These are phyloP conservation scores for Lipotes vexillifer DNA, from an alignment of 2,113 vertebrate genomes.

Conservation along the genomic window DNA sequence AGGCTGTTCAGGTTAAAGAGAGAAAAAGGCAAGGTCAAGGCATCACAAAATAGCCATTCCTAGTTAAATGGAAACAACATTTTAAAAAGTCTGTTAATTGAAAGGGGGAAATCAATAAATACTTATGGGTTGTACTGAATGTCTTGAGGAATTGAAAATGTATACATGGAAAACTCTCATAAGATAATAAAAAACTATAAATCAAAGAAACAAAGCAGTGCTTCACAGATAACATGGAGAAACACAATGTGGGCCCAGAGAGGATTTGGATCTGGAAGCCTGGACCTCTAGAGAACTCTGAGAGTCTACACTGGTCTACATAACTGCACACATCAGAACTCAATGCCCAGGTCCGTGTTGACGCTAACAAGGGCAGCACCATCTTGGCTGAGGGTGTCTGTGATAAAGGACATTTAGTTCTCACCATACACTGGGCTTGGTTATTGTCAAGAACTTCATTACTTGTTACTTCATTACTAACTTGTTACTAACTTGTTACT, in stretches of 20 bases:
- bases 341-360: neutral
- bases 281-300: accelerated
- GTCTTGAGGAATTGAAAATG: neutral
- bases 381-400: neutral
- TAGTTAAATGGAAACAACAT: accelerated
- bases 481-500: too few species aligned
- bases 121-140: neutral
- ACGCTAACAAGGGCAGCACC: neutral
- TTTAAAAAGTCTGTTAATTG: neutral
- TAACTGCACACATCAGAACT: accelerated
- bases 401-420: accelerated
- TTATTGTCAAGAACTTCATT: neutral
- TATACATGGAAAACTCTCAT: neutral
- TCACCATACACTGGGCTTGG: neutral
- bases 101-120: neutral
- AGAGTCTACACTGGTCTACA: accelerated
- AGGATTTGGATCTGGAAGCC: too few species aligned
- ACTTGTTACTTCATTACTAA: too few species aligned
- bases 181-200: too few species aligned
- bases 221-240: neutral
- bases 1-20: neutral
- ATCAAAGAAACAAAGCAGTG: neutral
- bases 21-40: neutral
- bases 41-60: accelerated
- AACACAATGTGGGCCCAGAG: accelerated